Base-by-base conservation (phyloP, 2,888 invertebrate species). In the Lasioglossum lativentre region DNA sequence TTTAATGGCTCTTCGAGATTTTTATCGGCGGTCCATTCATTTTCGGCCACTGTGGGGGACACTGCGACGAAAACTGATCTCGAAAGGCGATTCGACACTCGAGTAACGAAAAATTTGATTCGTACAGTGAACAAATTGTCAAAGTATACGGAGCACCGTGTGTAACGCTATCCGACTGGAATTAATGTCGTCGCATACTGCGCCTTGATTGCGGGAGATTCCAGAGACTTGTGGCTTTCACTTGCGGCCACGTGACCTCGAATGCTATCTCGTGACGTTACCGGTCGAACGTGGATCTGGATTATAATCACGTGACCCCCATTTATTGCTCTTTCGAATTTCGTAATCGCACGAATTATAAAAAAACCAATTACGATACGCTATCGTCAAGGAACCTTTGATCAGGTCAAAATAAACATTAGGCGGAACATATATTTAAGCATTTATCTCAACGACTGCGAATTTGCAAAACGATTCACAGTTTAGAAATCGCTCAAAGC, bases 181-280 rank as follows among this genome's bases (percentile, higher is more conserved):
- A 82, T 80, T 72, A 52, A 77, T 30, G 72, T 68, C 59, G 42
- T 72, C 71, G 47, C 40, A 40, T 75, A 85, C 78, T 88, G 79
- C 83, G 86, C 71, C 81, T 81, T 47, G 56, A 78, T 78, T 72
- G 59, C 42, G 6, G 38, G 77, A 86, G 75, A 90, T 89, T 90
- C 87, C 78, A 75, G 76, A 80, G 78, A 78, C 92, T 89, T 88
- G 92, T 91, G 92, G 92, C 93, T 93, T 93, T 93, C 93, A 93
- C 93, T 93, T 81, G 86, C 85, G 86, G 79, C 83, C 89, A 74
- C 85, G 82, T 88, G 90, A 90, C 93, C 92, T 93, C 92, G 93
- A 85, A 77, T 63, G 77, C 85, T 52, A 85, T 75, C 80, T 40
- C 70, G 38, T 75, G 40, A 70, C 78, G 2, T 89, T 89, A 89